These are phyloP conservation scores for Pegoplata infirma DNA, from an alignment of 2,888 invertebrate genomes.

Conservation along the genomic window DNA sequence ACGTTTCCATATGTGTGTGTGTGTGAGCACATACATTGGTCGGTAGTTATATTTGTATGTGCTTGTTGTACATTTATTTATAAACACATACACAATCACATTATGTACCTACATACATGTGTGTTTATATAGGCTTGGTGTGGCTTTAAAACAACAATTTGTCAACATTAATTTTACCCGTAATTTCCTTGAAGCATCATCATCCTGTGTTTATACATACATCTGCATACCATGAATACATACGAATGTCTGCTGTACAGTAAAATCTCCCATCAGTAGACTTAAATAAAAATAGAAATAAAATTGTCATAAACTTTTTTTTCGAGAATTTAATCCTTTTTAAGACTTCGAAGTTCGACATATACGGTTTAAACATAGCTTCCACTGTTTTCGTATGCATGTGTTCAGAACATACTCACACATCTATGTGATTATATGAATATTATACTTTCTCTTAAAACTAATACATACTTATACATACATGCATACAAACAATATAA, in stretches of 20 bases:
- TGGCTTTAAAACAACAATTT: conserved; percentile 66
- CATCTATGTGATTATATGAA: neutral
- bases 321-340: no score
- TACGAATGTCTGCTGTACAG: no score
- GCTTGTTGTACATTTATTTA: neutral
- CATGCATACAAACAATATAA: neutral
- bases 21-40: neutral
- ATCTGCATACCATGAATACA: conserved; percentile 2
- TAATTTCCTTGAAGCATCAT: conserved; percentile 65
- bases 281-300: no score
- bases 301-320: no score
- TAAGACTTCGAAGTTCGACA: no score
- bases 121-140: conserved; percentile 15
- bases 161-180: conserved; percentile 67
- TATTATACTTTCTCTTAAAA: neutral
- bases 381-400: no score
- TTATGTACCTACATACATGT: neutral
- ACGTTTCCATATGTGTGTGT: no score
- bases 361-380: no score
- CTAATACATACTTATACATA: neutral
- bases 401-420: no score
- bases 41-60: neutral
- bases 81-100: neutral
- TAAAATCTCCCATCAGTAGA: no score
- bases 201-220: conserved; percentile 27